Base-by-base conservation (phyloP, 2,888 invertebrate genomes). In the Abrostola triplasia region DNA sequence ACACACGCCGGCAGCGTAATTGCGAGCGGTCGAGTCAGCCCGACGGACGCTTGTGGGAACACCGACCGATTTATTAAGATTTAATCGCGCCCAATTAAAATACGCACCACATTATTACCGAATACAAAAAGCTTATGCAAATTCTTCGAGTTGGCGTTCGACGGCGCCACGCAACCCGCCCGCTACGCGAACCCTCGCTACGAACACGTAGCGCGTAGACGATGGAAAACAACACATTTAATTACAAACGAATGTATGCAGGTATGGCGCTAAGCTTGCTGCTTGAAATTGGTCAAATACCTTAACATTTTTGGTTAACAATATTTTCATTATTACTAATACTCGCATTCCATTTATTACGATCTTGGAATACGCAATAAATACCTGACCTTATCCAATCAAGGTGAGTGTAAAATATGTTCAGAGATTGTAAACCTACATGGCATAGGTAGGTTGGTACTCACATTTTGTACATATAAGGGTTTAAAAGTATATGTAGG, bases 41-140 rank as follows among this genome's bases (percentile, higher is more conserved):
- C 81, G 72, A 76, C 78, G 75, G 82, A 83, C 90, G 90, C 90
- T 88, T 90, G 91, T 90, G 89, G 90, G 89, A 92, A 92, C 87
- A 88, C 88, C 84, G 88, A 77, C 88, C 92, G 90, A 92, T 92
- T 92, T 92, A 93, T 93, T 92, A 92, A 92, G 91, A 93, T 93
- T 93, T 93, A 93, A 94, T 93, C 92, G 88, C 80, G 77, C 77
- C 88, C 90, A 92, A 93, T 92, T 92, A 92, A 92, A 93, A 92
- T 90, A 91, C 90, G 88, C 89, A 87, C 84, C 85, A 85, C 87
- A 87, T 90, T 88, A 90, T 90, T 90, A 89, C 85, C 70, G 84
- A 86, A 86, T 82, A 88, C 88, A 90, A 90, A 89, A 89, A 89
- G 80, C 80, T 85, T 90, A 92, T 90, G 90, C 87, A 87, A 90